Conservation (phyloP, 1,140 invertebrate species). For the Probaryconus sp. region DNA sequence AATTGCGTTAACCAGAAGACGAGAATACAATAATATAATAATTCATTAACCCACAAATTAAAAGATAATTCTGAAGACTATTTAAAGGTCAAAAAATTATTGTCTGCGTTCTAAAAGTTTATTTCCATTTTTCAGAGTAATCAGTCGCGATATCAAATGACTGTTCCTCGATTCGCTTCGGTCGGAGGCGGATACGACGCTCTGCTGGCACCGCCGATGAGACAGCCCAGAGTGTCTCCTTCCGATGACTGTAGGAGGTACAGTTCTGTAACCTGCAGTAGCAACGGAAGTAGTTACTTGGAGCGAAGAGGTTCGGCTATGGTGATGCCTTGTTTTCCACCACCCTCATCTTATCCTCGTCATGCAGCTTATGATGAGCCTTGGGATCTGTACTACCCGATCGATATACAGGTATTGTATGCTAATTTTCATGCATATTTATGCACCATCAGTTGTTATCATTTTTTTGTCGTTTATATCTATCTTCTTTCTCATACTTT, state of each 20-base stretch:
- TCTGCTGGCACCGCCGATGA: conserved; percentile 81
- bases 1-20: no score
- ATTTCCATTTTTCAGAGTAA: conserved; percentile 66
- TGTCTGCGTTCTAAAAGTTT: no score
- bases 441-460: no score
- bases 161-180: conserved; percentile 81
- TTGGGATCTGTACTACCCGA: conserved; percentile 83
- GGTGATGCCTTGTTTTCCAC: conserved; percentile 83
- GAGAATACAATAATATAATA: no score
- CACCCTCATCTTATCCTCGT: conserved; percentile 76
- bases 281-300: conserved; percentile 88
- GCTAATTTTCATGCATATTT: no score
- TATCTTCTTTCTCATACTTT: no score
- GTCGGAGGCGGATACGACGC: conserved; percentile 85
- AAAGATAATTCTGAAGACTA: no score
- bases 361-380: conserved; percentile 75
- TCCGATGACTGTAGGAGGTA: conserved; percentile 81
- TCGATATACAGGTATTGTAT: conserved; percentile 81
- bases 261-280: conserved; percentile 89
- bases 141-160: conserved; percentile 74
- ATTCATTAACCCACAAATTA: no score
- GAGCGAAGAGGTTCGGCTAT: conserved; percentile 87
- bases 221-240: conserved; percentile 74
- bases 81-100: no score
- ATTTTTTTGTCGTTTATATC: no score